Conservation (phyloP, 2,113 vertebrate genomes). For the Phylloscopus trochilus region DNA sequence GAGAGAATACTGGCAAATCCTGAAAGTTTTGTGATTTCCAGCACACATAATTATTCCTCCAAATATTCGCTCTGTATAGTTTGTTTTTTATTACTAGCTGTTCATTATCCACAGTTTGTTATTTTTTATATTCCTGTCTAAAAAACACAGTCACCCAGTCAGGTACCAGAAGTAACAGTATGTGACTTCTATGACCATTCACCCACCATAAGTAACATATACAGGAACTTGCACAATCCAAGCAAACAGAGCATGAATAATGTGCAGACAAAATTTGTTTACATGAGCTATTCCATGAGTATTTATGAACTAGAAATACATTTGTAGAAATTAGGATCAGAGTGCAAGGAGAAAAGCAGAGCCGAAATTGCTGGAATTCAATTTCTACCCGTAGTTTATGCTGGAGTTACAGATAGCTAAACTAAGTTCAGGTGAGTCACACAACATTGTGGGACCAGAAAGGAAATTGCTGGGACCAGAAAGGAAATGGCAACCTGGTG, state of each 20-base stretch:
- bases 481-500: neutral
- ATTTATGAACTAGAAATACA: slow-evolving; percentile 18
- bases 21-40: slow-evolving; percentile 34
- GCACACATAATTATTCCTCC: slow-evolving; percentile 33
- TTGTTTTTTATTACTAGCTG: neutral
- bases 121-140: neutral
- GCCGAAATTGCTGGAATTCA: neutral
- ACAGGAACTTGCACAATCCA: slow-evolving; percentile 13
- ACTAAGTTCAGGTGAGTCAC: neutral
- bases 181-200: slow-evolving; percentile 26
- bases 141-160: neutral
- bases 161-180: slow-evolving; percentile 10
- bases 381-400: neutral
- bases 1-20: neutral
- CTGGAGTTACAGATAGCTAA: neutral
- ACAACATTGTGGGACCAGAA: neutral
- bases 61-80: neutral
- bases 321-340: slow-evolving; percentile 36
- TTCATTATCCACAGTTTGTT: neutral
- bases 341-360: neutral
- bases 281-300: slow-evolving; percentile 5
- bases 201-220: slow-evolving; percentile 11
- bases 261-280: slow-evolving; percentile 9
- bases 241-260: slow-evolving; percentile 42
- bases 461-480: neutral